phyloP scores from a whole-genome alignment of 2,797 vertebrate species.

The Gouania willdenowi region DNA sequence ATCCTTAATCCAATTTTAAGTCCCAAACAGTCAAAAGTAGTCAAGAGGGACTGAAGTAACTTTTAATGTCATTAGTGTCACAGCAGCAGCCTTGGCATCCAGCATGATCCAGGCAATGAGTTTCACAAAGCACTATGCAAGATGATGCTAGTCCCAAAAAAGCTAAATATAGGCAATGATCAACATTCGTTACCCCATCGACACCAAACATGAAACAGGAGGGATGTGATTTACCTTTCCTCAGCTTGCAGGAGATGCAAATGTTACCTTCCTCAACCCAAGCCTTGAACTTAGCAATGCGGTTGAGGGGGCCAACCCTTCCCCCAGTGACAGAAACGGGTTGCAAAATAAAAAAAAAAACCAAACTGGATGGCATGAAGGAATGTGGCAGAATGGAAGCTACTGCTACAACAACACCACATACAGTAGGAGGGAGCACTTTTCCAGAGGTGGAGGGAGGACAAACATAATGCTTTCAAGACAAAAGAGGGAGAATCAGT shows the following conservation, averaged over 20 bases:
- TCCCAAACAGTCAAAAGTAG: constrained; percentile 55
- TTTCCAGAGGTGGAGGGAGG: constrained; percentile 66
- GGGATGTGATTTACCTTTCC: constrained; percentile 75
- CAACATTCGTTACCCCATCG: constrained; percentile 61
- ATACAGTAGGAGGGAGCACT: constrained; percentile 42
- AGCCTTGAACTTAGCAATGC: constrained; percentile 69
- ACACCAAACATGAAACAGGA: constrained; percentile 71
- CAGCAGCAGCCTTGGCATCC: constrained; percentile 76
- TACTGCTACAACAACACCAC: constrained; percentile 70
- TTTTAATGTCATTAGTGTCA: constrained; percentile 61
- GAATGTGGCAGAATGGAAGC: constrained; percentile 65
- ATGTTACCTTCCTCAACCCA: constrained; percentile 75
- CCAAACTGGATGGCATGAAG: constrained; percentile 59
- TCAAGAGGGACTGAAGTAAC: constrained; percentile 49
- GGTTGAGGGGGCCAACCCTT: constrained; percentile 64
- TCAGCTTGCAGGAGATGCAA: constrained; percentile 69
- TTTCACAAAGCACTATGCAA: constrained; percentile 74
- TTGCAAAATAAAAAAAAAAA: constrained; percentile 51
- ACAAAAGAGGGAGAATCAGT: constrained; percentile 80
- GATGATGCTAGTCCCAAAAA: constrained; percentile 58
- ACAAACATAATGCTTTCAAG: constrained; percentile 75
- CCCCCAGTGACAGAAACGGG: constrained; percentile 55
- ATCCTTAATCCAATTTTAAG: constrained; percentile 65
- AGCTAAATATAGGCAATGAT: constrained; percentile 57
- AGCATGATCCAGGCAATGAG: constrained; percentile 77